These are phyloP conservation scores for Otis tarda DNA, from an alignment of 2,113 vertebrate genomes.

Conservation along the genomic window DNA sequence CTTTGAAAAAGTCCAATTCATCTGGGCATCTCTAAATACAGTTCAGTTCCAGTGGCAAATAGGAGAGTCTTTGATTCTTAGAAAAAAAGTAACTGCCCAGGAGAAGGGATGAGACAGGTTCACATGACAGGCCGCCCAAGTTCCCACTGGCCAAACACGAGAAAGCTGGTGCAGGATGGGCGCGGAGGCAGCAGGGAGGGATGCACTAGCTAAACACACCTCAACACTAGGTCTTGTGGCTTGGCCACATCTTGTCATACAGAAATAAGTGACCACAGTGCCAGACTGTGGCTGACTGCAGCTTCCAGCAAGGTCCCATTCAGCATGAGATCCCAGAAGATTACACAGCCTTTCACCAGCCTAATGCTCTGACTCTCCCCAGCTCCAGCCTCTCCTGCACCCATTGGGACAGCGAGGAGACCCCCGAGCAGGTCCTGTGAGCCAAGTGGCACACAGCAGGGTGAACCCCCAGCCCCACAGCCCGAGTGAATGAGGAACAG, in stretches of 20 bases:
- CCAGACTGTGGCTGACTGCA: accelerated
- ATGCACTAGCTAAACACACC: not conserved
- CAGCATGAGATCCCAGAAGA: not conserved
- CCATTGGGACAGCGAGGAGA: accelerated
- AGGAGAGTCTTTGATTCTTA: not conserved
- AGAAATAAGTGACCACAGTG: not conserved
- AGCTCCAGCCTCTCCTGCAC: not conserved
- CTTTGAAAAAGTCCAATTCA: not conserved
- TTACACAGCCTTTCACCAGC: not conserved
- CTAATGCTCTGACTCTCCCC: not conserved
- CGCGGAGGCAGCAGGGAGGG: not conserved
- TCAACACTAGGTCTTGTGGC: accelerated
- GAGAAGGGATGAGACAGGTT: not conserved
- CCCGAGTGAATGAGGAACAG: not conserved
- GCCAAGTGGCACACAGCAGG: accelerated
- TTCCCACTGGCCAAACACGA: not conserved
- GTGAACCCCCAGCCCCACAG: not conserved
- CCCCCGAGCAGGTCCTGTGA: not conserved
- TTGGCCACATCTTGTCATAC: not conserved
- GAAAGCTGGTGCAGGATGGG: not conserved
- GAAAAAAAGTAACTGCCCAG: not conserved
- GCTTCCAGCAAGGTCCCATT: not conserved
- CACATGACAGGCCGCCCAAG: not conserved
- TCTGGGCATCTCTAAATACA: not conserved
- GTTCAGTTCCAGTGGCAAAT: not conserved